Percentiles rank a stretch among this genome's conserved stretches.
Conservation (phyloP, 2,888 invertebrate genomes). For the Cinara cedri region DNA sequence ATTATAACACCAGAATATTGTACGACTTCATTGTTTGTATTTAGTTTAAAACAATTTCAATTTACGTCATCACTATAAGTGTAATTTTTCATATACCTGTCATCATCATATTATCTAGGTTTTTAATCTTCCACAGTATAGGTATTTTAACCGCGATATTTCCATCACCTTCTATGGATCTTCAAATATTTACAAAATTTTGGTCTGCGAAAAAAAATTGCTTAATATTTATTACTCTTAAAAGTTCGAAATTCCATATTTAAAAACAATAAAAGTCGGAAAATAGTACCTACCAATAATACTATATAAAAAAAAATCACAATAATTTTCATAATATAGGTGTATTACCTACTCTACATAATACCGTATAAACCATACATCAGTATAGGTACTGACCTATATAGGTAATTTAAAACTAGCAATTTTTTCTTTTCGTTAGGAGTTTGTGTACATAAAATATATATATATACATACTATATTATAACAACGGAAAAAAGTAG, state of each 20-base stretch:
- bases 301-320: neutral
- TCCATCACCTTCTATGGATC: neutral
- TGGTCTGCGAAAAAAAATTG: too few species aligned
- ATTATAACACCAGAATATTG: neutral
- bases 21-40: constrained; percentile 3
- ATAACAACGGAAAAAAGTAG: neutral
- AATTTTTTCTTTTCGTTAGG: neutral
- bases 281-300: neutral
- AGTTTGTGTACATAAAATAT: neutral
- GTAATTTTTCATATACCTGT: neutral
- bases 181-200: neutral
- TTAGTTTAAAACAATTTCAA: constrained; percentile 18
- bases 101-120: too few species aligned
- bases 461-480: too few species aligned
- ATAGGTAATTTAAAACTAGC: neutral
- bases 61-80: neutral
- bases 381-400: too few species aligned
- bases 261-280: neutral
- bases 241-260: neutral
- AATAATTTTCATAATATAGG: neutral
- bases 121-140: neutral
- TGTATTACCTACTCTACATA: constrained; percentile 4
- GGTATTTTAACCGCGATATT: neutral
- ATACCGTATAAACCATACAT: neutral
- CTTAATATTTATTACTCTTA: neutral